Evolutionary conservation across 2,888 invertebrate genomes (phyloP).

Genomic region (Coelinius sp.): DNA sequence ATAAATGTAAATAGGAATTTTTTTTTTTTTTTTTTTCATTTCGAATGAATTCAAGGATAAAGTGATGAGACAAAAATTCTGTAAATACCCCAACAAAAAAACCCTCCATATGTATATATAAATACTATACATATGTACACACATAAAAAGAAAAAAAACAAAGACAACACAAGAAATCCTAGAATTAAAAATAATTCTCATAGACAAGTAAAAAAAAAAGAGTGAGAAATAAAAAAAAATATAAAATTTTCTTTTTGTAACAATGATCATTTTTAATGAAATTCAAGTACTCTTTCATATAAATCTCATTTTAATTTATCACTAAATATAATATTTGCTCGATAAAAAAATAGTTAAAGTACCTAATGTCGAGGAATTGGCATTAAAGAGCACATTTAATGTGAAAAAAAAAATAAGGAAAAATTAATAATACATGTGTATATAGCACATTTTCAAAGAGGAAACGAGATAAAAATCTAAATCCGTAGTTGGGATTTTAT

Average conservation of each 20-base stretch:
- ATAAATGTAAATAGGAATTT: constrained; percentile 3
- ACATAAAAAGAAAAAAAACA: not conserved
- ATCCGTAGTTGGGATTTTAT: constrained; percentile 42
- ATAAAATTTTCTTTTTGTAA: constrained; percentile 35
- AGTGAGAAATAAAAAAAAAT: constrained; percentile 28
- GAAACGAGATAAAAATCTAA: constrained; percentile 50
- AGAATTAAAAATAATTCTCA: not conserved
- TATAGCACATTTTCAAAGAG: constrained; percentile 46
- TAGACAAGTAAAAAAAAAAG: not conserved
- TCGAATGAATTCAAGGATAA: not conserved
- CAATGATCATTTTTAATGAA: constrained; percentile 16
- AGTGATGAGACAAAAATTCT: not conserved
- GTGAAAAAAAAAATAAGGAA: constrained; percentile 32
- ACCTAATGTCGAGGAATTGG: not conserved
- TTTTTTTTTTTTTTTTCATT: not conserved
- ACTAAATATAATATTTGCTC: constrained; percentile 6
- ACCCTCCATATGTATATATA: constrained; percentile 7
- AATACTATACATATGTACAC: constrained; percentile 21
- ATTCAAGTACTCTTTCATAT: constrained; percentile 9
- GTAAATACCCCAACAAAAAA: constrained; percentile 14
- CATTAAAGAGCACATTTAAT: not conserved
- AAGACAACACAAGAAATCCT: not conserved
- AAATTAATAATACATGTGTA: constrained; percentile 30
- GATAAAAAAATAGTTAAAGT: not conserved
- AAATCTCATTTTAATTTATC: not conserved